Conservation (phyloP, 2,888 invertebrate species). For the Drymonia ruficornis region DNA sequence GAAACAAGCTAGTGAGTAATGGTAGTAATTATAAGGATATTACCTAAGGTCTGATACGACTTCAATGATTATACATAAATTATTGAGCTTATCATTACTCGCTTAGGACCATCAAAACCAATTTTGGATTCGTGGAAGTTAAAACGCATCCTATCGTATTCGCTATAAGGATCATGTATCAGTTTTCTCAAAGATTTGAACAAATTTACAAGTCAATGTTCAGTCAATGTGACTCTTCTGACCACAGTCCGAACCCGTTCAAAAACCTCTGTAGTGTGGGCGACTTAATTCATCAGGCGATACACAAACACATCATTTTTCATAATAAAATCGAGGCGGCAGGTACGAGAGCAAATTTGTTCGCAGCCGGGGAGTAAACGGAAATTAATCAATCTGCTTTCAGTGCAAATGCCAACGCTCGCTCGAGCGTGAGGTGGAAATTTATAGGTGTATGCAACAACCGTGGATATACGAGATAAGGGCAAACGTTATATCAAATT, state of each 20-base stretch:
- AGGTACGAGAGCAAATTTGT: slow-evolving; percentile 43
- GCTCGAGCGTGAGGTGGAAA: slow-evolving; percentile 33
- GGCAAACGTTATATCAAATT: neutral
- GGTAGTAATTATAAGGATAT: slow-evolving; percentile 39
- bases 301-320: slow-evolving; percentile 33
- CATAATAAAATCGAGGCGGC: slow-evolving; percentile 33
- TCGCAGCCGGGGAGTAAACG: slow-evolving; percentile 49
- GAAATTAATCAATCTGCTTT: slow-evolving; percentile 66
- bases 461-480: slow-evolving; percentile 16
- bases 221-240: neutral
- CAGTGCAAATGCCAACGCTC: slow-evolving; percentile 43
- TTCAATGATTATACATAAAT: slow-evolving; percentile 29
- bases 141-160: neutral
- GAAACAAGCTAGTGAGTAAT: slow-evolving; percentile 23
- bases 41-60: slow-evolving; percentile 24
- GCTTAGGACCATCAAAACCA: slow-evolving; percentile 15
- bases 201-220: neutral
- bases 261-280: slow-evolving; percentile 32
- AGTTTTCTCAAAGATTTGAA: too few species aligned
- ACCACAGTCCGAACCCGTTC: neutral
- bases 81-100: slow-evolving; percentile 35
- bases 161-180: too few species aligned
- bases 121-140: slow-evolving; percentile 13
- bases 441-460: slow-evolving; percentile 30
- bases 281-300: slow-evolving; percentile 24